Conservation (phyloP, 2,797 vertebrate species). For the Lates japonicus region DNA sequence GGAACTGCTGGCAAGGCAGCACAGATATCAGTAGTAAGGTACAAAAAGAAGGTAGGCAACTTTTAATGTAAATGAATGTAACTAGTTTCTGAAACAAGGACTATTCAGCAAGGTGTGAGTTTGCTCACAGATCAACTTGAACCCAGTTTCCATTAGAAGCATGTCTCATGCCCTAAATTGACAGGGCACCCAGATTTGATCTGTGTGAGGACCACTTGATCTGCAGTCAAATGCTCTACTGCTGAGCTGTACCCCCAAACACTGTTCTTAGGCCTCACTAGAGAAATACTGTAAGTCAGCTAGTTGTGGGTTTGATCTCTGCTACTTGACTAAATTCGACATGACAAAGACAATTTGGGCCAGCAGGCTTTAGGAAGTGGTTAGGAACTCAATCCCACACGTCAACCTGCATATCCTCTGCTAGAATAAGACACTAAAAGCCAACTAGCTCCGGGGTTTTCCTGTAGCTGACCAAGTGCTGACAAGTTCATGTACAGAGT, state of each 20-base stretch:
- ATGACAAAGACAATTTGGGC: slow-evolving; percentile 63
- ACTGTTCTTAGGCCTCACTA: neutral
- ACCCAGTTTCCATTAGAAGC: neutral
- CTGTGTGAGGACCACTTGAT: slow-evolving; percentile 59
- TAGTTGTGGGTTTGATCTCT: slow-evolving; percentile 50
- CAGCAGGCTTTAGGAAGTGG: slow-evolving; percentile 53
- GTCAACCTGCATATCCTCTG: slow-evolving; percentile 53
- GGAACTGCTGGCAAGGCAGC: too few relatives aligned
- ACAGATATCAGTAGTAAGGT: neutral
- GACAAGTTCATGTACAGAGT: slow-evolving; percentile 9
- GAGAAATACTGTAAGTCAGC: slow-evolving; percentile 23
- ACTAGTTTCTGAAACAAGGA: neutral
- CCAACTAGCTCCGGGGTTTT: slow-evolving; percentile 22
- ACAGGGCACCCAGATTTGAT: slow-evolving; percentile 65
- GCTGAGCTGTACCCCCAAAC: slow-evolving; percentile 51
- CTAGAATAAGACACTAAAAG: slow-evolving; percentile 25
- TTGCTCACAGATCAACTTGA: slow-evolving; percentile 10
- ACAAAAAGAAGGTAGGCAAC: neutral
- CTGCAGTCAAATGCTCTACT: slow-evolving; percentile 71
- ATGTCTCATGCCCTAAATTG: slow-evolving; percentile 15
- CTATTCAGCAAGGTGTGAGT: neutral
- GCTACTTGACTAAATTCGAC: slow-evolving; percentile 42
- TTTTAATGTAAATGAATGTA: neutral
- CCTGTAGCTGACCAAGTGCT: slow-evolving; percentile 11
- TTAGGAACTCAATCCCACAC: slow-evolving; percentile 40